Evolutionary conservation across 2,113 vertebrate genomes (phyloP), one percentile per base, ranked within the genome.

Genomic region (Aegotheles bennettii): DNA sequence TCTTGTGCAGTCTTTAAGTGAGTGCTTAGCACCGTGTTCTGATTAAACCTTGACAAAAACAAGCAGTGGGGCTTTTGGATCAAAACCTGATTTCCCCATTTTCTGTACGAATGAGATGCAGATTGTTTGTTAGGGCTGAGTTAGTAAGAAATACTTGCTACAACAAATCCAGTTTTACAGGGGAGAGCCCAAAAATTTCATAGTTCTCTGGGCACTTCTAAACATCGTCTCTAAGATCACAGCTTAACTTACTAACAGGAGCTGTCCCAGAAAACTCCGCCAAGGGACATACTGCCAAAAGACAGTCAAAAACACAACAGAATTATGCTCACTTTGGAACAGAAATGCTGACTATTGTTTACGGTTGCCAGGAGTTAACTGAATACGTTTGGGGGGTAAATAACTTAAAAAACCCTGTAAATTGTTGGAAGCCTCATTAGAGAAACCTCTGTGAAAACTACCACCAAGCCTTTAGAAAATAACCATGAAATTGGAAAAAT

Each of bases 281-380:
- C 60, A 68, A 90, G 31, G n/a, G 10, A 80, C 24, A 10, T 8
- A 15, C 25, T 90, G 85, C 76, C 76, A 92, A 79, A 92, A 75
- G 59, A 84, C 29, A 40, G 68, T 63, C 18, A 74, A 80, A 95
- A 89, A 21, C 69, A 89, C 42, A 92, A 71, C 48, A 89, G 68
- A 86, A 87, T 77, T 76, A 77, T 26, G 35, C 75, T 91, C 67
- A 42, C 19, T 48, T 82, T 84, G 87, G 69, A 88, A 81, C 16
- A 86, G 82, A 94, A 95, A 86, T 60, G 73, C 75, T 90, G 85
- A 86, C 83, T 93, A 33, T 87, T 94, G 36, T 78, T 89, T 77
- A 60, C 7, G 7, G 43, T 74, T 92, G 75, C 68, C 82, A 96
- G 60, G 43, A 74, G 17, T 77, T 81, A 78, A 57, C 18, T 48